phyloP scores from a whole-genome alignment of 2,797 vertebrate genomes.

The Cephalopachus bancanus region DNA sequence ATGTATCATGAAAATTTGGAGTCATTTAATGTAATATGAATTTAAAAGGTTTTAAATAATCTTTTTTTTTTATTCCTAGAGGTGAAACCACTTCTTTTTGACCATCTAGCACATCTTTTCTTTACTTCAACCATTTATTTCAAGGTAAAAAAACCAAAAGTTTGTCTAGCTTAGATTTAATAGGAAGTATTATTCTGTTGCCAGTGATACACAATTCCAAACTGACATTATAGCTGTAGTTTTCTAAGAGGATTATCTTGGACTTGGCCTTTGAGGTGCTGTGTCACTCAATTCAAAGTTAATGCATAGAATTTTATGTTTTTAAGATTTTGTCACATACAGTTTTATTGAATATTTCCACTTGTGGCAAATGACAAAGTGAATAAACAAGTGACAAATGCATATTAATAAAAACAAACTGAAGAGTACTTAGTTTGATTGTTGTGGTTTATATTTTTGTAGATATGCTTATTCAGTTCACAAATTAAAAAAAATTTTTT shows the following conservation, averaged over 20 bases:
- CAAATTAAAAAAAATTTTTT: no score
- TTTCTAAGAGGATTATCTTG: conserved; percentile 53
- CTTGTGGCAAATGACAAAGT: conserved; percentile 39
- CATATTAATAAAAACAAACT: conserved; percentile 63
- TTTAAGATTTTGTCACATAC: conserved; percentile 7
- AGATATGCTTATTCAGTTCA: neutral
- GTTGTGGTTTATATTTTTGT: conserved; percentile 48
- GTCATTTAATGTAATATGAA: conserved; percentile 49
- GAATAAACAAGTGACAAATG: conserved; percentile 22
- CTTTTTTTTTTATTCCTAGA: conserved; percentile 89
- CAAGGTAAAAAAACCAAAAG: conserved; percentile 91
- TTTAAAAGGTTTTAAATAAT: conserved; percentile 58
- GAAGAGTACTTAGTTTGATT: conserved; percentile 33
- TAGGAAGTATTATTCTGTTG: neutral
- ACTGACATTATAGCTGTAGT: neutral
- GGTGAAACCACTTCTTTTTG: conserved; percentile 90
- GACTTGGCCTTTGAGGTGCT: neutral
- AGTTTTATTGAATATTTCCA: conserved; percentile 66
- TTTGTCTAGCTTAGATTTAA: neutral
- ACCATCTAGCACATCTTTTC: conserved; percentile 94
- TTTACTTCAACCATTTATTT: conserved; percentile 96
- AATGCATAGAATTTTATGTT: conserved; percentile 48
- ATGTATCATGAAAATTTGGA: conserved; percentile 68
- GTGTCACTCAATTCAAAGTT: conserved; percentile 33
- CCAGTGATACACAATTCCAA: conserved; percentile 29